Base-by-base conservation (phyloP, 2,113 vertebrate species). In the Chaetops frenatus region DNA sequence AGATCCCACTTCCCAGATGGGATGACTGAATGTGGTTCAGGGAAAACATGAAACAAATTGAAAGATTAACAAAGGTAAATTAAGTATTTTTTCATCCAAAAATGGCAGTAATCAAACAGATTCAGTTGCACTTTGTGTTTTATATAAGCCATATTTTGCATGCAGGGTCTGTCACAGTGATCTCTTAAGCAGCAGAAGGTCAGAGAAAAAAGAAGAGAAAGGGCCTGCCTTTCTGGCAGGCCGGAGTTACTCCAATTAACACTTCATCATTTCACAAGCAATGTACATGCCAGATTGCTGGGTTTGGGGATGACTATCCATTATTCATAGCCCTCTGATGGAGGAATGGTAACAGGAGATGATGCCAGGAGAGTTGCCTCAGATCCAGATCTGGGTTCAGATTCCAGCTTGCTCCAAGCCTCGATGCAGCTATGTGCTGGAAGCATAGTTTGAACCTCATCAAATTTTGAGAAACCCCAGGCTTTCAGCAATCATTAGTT, bases 341-440 rank as follows among this genome's bases (percentile, higher is more conserved):
- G 9, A 64, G 24, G n/a, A 11, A 35, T 1, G 4, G 7, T 64
- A 65, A 48, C 25, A 40, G 45, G 15, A 89, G 24, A 36, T 3
- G 4, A 60, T 45, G 47, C 33, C 33, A 70, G 91, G 33, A 38
- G 6, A 29, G 12, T 23, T 35, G 24, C 6, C 33, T 62, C 24
- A 44, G 24, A 56, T 70, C 29, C 57, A 79, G 65, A 18, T 10
- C 18, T 50, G 25, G 15, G 24, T 71, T 86, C 22, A 40, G 25
- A 79, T n/a, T 67, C 51, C 72, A 89, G 42, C 36, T 45, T 81
- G 35, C 19, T 81, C 24, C 33, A 27, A 89, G 18, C 9, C 31
- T 81, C 0, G 0, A 42, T 54, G 44, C 14, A 79, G 9, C 33
- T 35, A 23, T 0, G 1, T 54, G 35, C 22, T 69, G 42, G 42